phyloP scores from a whole-genome alignment of 1,140 invertebrate species.

The Drosophila kepulauana region DNA sequence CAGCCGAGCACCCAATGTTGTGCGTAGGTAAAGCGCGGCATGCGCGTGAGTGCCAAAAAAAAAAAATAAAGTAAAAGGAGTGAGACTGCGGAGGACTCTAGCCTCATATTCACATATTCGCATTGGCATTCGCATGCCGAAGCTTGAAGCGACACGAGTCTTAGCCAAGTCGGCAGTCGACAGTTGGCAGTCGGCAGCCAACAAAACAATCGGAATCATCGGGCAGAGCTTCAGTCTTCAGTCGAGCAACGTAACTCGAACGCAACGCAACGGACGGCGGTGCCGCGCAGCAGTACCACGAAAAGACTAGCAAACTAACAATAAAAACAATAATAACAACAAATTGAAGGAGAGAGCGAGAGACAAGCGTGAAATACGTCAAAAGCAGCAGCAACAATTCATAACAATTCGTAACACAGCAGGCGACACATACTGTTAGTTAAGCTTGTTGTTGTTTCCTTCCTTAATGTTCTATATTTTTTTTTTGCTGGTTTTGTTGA shows the following conservation, averaged over 20 bases:
- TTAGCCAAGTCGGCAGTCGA: not conserved
- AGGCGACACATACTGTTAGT: not conserved
- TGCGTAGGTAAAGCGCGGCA: conserved; percentile 29
- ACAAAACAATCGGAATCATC: not conserved
- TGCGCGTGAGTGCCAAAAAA: conserved; percentile 44
- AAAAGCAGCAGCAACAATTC: conserved; percentile 20
- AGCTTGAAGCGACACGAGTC: conserved; percentile 30
- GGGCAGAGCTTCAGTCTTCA: conserved; percentile 36
- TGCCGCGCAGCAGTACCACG: conserved; percentile 28
- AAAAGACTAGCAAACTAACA: conserved; percentile 22
- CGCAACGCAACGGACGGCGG: conserved; percentile 61
- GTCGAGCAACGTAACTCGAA: conserved; percentile 73
- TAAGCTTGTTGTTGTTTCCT: conserved; percentile 9
- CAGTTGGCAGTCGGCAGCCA: not conserved
- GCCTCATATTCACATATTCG: conserved; percentile 20
- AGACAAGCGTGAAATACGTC: conserved; percentile 22
- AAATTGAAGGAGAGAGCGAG: not conserved
- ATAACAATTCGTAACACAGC: not conserved
- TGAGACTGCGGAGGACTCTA: conserved; percentile 1
- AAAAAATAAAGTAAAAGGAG: too few relatives aligned
- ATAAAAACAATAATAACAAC: conserved; percentile 7
- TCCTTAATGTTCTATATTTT: not conserved
- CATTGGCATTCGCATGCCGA: conserved; percentile 28
- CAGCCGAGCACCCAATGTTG: not conserved
- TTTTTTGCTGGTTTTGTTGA: not conserved